Conservation (phyloP, 2,888 invertebrate species). For the Helobdella robusta region DNA sequence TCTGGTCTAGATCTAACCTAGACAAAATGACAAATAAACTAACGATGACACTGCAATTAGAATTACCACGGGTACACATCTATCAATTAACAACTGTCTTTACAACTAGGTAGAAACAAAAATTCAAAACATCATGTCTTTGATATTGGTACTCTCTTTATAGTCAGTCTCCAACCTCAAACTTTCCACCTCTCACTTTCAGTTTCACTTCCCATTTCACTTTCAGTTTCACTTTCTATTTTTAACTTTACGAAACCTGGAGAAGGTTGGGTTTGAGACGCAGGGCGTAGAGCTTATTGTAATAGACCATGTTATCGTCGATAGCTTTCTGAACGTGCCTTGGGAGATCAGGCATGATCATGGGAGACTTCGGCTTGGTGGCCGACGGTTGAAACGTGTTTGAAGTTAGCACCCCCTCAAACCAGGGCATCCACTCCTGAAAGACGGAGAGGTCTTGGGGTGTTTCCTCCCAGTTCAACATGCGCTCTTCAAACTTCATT, state of each 20-base stretch:
- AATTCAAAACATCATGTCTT: too few relatives aligned
- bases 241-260: constrained; percentile 24
- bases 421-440: constrained; percentile 39
- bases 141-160: too few relatives aligned
- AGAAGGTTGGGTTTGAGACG: constrained; percentile 33
- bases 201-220: neutral
- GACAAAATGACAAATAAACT: too few relatives aligned
- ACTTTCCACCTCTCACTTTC: too few relatives aligned
- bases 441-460: constrained; percentile 34
- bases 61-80: too few relatives aligned
- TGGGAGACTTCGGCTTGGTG: constrained; percentile 36
- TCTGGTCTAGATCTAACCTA: too few relatives aligned
- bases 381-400: constrained; percentile 37
- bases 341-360: constrained; percentile 35
- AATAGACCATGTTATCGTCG: constrained; percentile 35
- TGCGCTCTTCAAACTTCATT: constrained; percentile 34
- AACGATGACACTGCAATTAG: too few relatives aligned
- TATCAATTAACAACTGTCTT: too few relatives aligned
- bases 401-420: constrained; percentile 37
- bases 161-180: too few relatives aligned
- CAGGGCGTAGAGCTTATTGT: constrained; percentile 34
- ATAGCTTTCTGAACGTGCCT: constrained; percentile 35
- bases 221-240: neutral
- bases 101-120: too few relatives aligned
- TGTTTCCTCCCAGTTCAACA: constrained; percentile 38